phyloP scores from a whole-genome alignment of 1,140 invertebrate genomes.

The Zaprionus taronus region DNA sequence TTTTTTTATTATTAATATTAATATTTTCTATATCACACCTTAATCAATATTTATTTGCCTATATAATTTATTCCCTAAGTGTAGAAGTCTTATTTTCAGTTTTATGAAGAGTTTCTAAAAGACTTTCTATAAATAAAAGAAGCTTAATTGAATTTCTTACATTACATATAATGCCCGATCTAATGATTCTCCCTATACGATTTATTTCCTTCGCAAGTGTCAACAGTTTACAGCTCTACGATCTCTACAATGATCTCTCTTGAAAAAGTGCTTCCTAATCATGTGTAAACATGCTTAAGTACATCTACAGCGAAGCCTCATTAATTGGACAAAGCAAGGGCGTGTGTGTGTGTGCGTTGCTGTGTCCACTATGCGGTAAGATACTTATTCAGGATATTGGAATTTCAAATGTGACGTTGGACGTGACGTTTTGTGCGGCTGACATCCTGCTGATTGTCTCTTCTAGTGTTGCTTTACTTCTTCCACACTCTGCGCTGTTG shows the following conservation, averaged over 20 bases:
- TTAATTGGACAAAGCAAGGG: conserved; percentile 39
- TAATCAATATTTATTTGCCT: too few relatives aligned
- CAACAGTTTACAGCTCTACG: neutral
- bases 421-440: conserved; percentile 45
- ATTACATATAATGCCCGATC: too few relatives aligned
- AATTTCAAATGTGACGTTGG: conserved; percentile 57
- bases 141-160: too few relatives aligned
- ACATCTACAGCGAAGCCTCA: conserved; percentile 30
- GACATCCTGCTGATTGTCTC: conserved; percentile 38
- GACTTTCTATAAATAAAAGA: too few relatives aligned
- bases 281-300: conserved; percentile 47
- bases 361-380: conserved; percentile 45
- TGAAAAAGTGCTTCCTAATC: conserved; percentile 22
- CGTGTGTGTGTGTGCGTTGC: neutral
- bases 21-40: too few relatives aligned
- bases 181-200: neutral
- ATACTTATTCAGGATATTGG: conserved; percentile 47
- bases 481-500: conserved; percentile 3
- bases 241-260: neutral
- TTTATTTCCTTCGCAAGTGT: neutral
- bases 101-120: too few relatives aligned
- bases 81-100: too few relatives aligned
- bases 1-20: too few relatives aligned
- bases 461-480: conserved; percentile 13
- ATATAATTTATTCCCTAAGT: too few relatives aligned